phyloP scores from a whole-genome alignment of 2,797 vertebrate species.

The Carapus acus region DNA sequence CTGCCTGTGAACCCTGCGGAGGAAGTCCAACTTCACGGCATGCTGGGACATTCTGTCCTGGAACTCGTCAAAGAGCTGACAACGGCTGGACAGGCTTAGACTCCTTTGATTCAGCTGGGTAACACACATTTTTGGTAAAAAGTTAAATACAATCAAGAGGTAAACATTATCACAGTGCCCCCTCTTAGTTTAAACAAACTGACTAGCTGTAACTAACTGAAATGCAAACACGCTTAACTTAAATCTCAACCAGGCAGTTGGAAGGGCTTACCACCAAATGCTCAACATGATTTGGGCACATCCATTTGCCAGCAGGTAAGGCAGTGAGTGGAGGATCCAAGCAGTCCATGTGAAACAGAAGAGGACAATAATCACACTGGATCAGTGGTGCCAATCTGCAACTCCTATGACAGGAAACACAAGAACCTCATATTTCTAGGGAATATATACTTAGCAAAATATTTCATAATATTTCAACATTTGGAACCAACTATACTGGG shows the following conservation, averaged over 20 bases:
- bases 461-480: too few relatives aligned
- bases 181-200: too few relatives aligned
- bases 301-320: slow-evolving; percentile 95
- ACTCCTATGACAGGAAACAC: slow-evolving; percentile 75
- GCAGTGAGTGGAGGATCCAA: slow-evolving; percentile 97
- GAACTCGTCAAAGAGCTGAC: slow-evolving; percentile 93
- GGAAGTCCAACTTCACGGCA: slow-evolving; percentile 89
- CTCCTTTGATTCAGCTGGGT: slow-evolving; percentile 86
- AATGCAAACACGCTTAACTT: too few relatives aligned
- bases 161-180: too few relatives aligned
- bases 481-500: too few relatives aligned
- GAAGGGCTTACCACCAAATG: slow-evolving; percentile 81
- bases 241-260: not conserved
- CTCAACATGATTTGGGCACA: slow-evolving; percentile 98
- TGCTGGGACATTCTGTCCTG: slow-evolving; percentile 94
- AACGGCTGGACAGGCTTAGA: slow-evolving; percentile 89
- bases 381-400: slow-evolving; percentile 94
- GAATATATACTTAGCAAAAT: not conserved
- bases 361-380: slow-evolving; percentile 97
- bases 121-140: not conserved
- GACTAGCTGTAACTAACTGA: too few relatives aligned
- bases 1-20: slow-evolving; percentile 86
- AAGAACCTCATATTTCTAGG: not conserved
- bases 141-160: too few relatives aligned
- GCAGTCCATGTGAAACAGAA: slow-evolving; percentile 99